A percentile compares a stretch with the other conserved stretches of the same genome.
These are phyloP conservation scores for Hetaerina titia DNA, from an alignment of 2,888 invertebrate species.

Conservation along the genomic window DNA sequence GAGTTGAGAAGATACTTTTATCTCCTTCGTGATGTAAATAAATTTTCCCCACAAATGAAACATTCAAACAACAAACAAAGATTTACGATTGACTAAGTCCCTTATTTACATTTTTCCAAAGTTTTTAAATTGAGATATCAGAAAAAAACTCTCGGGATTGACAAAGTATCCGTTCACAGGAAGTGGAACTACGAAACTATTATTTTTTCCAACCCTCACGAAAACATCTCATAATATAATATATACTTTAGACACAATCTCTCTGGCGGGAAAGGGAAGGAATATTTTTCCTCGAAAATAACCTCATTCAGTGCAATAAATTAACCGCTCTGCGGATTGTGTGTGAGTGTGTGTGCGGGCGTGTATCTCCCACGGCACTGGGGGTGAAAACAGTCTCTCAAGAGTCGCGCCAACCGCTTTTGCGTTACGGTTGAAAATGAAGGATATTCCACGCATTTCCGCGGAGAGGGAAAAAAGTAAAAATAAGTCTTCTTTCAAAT, in stretches of 20 bases:
- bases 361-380: not conserved
- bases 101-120: not conserved
- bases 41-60: not conserved
- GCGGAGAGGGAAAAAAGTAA: not conserved
- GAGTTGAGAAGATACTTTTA: not conserved
- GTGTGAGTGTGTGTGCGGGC: not conserved
- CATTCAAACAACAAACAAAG: not conserved
- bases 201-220: not conserved
- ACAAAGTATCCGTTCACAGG: not conserved
- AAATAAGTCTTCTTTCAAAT: slow-evolving; percentile 15
- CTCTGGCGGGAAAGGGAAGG: not conserved
- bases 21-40: not conserved
- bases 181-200: not conserved
- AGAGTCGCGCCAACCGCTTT: not conserved
- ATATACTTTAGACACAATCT: not conserved
- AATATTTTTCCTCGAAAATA: not conserved
- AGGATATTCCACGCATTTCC: slow-evolving; percentile 4
- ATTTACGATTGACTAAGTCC: not conserved
- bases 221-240: not conserved
- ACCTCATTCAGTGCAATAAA: not conserved
- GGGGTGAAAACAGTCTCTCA: not conserved
- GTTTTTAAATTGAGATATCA: not conserved
- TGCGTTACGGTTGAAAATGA: not conserved
- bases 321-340: not conserved
- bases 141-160: not conserved